Conservation (phyloP, 2,888 invertebrate species). For the Melanostoma mellinum region DNA sequence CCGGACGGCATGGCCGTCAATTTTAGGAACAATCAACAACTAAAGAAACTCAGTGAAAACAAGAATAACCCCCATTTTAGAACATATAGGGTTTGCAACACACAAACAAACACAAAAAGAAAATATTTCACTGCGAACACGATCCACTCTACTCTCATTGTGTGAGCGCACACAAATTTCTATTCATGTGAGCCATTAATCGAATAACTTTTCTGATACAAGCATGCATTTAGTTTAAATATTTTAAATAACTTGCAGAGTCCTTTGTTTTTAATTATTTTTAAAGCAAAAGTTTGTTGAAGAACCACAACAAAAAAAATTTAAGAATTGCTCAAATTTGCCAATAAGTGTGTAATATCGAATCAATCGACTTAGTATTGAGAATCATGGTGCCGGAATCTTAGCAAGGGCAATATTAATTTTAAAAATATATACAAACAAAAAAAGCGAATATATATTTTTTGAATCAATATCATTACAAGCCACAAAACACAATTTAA, state of each 20-base stretch:
- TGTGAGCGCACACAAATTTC: slow-evolving; percentile 45
- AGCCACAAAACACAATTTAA: slow-evolving; percentile 42
- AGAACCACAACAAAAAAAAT: slow-evolving; percentile 15
- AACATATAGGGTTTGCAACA: slow-evolving; percentile 6
- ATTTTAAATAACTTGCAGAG: slow-evolving; percentile 60
- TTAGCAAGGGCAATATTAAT: slow-evolving; percentile 76
- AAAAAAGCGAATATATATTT: slow-evolving; percentile 50
- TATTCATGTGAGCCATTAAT: slow-evolving; percentile 67
- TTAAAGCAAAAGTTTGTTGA: slow-evolving; percentile 40
- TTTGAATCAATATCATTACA: slow-evolving; percentile 60
- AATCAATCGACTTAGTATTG: slow-evolving; percentile 61
- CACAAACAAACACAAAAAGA: slow-evolving; percentile 2
- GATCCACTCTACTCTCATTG: slow-evolving; percentile 8
- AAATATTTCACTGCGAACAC: slow-evolving; percentile 29
- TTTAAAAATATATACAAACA: slow-evolving; percentile 68
- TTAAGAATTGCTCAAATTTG: slow-evolving; percentile 59
- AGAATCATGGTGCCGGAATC: slow-evolving; percentile 76
- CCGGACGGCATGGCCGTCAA: slow-evolving; percentile 83
- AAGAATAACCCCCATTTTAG: slow-evolving; percentile 22
- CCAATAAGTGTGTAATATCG: slow-evolving; percentile 69
- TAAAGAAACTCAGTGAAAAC: slow-evolving; percentile 43
- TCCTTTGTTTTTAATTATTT: slow-evolving; percentile 30
- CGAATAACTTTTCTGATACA: slow-evolving; percentile 51
- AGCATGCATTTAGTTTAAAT: slow-evolving; percentile 66
- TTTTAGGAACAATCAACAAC: slow-evolving; percentile 73